Evolutionary conservation across 2,888 invertebrate genomes (phyloP).

Genomic region (Pachymerium ferrugineum): DNA sequence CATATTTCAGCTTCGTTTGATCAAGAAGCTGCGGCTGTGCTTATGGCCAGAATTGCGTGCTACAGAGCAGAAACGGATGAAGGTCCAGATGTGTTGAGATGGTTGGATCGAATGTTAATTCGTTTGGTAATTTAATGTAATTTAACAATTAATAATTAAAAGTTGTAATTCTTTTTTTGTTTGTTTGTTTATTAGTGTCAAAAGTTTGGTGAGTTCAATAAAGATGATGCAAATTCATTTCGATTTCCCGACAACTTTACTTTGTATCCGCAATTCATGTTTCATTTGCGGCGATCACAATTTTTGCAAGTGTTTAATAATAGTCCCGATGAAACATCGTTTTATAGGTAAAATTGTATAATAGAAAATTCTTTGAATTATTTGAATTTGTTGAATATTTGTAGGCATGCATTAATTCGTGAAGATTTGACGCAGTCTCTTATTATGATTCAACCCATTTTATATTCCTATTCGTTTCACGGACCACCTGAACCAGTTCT

Average conservation of each 20-base stretch:
- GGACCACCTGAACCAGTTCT: slow-evolving; percentile 96
- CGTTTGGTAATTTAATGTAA: slow-evolving; percentile 64
- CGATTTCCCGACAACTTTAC: slow-evolving; percentile 94
- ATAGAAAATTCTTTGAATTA: too few species aligned
- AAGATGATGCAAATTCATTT: slow-evolving; percentile 96
- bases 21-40: slow-evolving; percentile 95
- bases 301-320: slow-evolving; percentile 99
- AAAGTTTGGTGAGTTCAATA: slow-evolving; percentile 97
- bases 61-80: slow-evolving; percentile 92
- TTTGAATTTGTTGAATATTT: too few species aligned
- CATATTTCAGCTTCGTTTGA: slow-evolving; percentile 94
- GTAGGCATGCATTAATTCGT: slow-evolving; percentile 90
- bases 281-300: slow-evolving; percentile 94
- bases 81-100: slow-evolving; percentile 88
- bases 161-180: slow-evolving; percentile 11
- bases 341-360: slow-evolving; percentile 68
- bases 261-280: slow-evolving; percentile 99
- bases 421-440: slow-evolving; percentile 96
- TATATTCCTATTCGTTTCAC: slow-evolving; percentile 97
- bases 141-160: slow-evolving; percentile 2
- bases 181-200: slow-evolving; percentile 86
- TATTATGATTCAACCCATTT: slow-evolving; percentile 98
- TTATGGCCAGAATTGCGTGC: slow-evolving; percentile 94
- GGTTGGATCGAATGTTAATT: slow-evolving; percentile 97
- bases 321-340: slow-evolving; percentile 98